Percentiles rank a stretch among this genome's conserved stretches.
phyloP scores from a whole-genome alignment of 2,113 vertebrate genomes.

The Natator depressus region DNA sequence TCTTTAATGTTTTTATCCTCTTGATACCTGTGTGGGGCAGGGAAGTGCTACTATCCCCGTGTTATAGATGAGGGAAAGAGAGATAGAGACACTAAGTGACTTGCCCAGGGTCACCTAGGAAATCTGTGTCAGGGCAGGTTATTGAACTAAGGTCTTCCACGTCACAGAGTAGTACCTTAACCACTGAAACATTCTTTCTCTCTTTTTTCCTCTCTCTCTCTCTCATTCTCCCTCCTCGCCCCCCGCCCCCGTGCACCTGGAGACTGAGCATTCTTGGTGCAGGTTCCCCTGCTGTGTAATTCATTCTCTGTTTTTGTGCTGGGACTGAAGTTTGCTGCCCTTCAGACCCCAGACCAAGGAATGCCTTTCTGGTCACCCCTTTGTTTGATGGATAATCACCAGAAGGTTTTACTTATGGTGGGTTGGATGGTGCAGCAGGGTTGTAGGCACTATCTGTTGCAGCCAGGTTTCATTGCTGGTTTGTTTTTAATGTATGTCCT shows the following conservation, averaged over 20 bases:
- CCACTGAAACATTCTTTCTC: not conserved
- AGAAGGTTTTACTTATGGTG: not conserved
- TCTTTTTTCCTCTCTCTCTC: too few relatives aligned
- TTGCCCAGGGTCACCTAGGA: not conserved
- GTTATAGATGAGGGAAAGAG: not conserved
- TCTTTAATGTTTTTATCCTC: too few relatives aligned
- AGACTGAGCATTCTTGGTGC: not conserved
- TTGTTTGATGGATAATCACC: not conserved
- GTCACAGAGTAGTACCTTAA: not conserved
- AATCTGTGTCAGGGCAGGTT: not conserved
- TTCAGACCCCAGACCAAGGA: not conserved
- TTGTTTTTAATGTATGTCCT: not conserved
- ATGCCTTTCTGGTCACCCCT: not conserved
- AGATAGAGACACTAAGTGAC: not conserved
- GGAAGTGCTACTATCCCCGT: not conserved
- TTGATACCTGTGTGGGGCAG: too few relatives aligned
- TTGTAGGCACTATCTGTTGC: not conserved
- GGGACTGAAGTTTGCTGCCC: not conserved
- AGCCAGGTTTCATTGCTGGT: not conserved
- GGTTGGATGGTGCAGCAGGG: not conserved
- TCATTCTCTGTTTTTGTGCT: not conserved
- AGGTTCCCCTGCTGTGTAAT: not conserved
- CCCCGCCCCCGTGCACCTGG: not conserved
- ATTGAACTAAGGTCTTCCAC: not conserved
- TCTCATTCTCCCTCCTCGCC: too few relatives aligned